Evolutionary conservation across 1,140 invertebrate species (phyloP), one percentile per base, ranked within the genome.

Genomic region (Metopolophium dirhodum): DNA sequence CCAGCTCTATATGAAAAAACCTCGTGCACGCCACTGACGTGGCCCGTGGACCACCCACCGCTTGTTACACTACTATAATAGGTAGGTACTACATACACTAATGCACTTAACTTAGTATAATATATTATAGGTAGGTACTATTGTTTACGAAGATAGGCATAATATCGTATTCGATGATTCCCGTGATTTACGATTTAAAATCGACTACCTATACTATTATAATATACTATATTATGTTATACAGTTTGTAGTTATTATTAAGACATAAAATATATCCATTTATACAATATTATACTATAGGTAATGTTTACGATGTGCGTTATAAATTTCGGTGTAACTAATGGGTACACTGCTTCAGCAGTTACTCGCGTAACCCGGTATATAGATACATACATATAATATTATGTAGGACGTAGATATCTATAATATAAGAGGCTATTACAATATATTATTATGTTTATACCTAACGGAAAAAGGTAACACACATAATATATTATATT

Each of bases 291-390:
- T 22, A 20, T n/a, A n/a, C 0, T 47, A 37, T 45, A 45, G 20
- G n/a, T 18, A 18, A 88, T 77, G 61, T 77, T 77, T n/a, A 77
- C 4, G 61, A 77, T n/a, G 30, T 35, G 51, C 22, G 47, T 88
- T 88, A 88, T 88, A 88, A 51, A 88, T 88, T 88, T 51, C 7
- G 47, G 30, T 51, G 47, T 51, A 88, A 51, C 86, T 45, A 86
- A 41, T 26, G 26, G 37, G 83, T 41, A 26, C 2, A 26, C n/a
- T 22, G 20, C 18, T 7, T 20, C 7, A 41, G 7, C n/a, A 37
- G 22, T 37, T 83, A 37, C 35, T 37, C 35, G 82, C 82, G 82
- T 83, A 83, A 83, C 37, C 35, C 82, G 35, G 82, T 77, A n/a
- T 77, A 30, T 11, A 54, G 20, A 22, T 45, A 41, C 2, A 41